phyloP scores from a whole-genome alignment of 2,113 vertebrate species.

The Paradoxurus hermaphroditus region DNA sequence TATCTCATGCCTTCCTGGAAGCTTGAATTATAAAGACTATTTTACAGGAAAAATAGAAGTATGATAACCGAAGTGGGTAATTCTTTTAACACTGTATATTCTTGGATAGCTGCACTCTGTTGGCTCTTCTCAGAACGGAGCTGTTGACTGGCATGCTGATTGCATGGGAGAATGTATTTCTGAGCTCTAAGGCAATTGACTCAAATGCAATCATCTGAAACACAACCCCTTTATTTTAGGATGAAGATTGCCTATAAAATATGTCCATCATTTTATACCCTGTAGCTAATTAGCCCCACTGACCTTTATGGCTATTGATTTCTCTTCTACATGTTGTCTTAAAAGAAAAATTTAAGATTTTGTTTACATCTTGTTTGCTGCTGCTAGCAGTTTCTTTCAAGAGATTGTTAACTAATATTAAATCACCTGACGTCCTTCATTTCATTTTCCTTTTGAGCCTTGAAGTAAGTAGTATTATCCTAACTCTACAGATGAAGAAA shows the following conservation, averaged over 20 bases:
- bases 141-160: not conserved
- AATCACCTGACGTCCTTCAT: not conserved
- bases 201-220: not conserved
- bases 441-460: not conserved
- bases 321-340: slow-evolving; percentile 29
- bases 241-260: not conserved
- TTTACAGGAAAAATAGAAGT: not conserved
- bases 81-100: not conserved
- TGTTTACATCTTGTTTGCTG: not conserved
- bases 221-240: not conserved
- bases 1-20: not conserved
- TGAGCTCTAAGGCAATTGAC: not conserved
- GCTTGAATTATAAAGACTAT: not conserved
- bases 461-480: not conserved
- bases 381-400: not conserved
- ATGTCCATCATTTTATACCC: not conserved
- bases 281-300: not conserved
- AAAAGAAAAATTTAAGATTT: not conserved
- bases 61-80: not conserved
- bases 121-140: not conserved
- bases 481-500: slow-evolving; percentile 7
- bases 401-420: not conserved
- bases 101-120: not conserved
- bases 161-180: not conserved
- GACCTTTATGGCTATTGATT: slow-evolving; percentile 37